Base-by-base conservation (phyloP, 64 coral and sea anemone genomes). In the Catalaphyllia jardinei region DNA sequence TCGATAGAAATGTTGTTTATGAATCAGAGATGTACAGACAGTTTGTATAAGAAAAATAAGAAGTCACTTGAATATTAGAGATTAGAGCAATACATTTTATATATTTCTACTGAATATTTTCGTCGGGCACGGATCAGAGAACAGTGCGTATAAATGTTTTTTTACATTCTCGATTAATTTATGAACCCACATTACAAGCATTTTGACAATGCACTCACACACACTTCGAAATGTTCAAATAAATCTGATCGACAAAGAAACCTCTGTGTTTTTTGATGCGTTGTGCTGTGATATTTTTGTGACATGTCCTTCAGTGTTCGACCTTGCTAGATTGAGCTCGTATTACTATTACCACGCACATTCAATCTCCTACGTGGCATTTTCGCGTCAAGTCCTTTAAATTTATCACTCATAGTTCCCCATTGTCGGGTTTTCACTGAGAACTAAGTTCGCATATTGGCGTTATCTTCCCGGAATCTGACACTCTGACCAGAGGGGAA, bases 101-200 rank as follows among this genome's bases (percentile, higher is more conserved):
- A 50, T 85, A 67, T 85, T 69, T 85, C 6, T 85, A 50, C 33
- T 71, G 63, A 83, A 27, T 71, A 71, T 85, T 85, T 85, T 85
- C 20, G 11, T 38, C 31, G 63, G 24, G 81, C 81, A 71, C 63
- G 81, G 80, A 28, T 71, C 81, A 85, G 39, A 77, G 81, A 27
- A 17, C 76, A 79, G 50, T 57, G 49, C 22, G 49, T 79, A 25
- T n/a, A 67, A 85, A 71, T 84, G 71, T 62, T 85, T 85, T 71
- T 71, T 46, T 51, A 85, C 62, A 71, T 85, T 85, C 39, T 85
- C 81, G 35, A 85, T 85, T 85, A 85, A 85, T 85, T 85, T 85
- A 85, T 85, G 60, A 85, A 71, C 12, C 81, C 62, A 50, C 62
- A 85, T 39, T 14, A 60, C 78, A 85, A 17, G 38, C 81, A 35